These are phyloP conservation scores for Theretra japonica DNA, from an alignment of 2,888 invertebrate genomes.

Conservation along the genomic window DNA sequence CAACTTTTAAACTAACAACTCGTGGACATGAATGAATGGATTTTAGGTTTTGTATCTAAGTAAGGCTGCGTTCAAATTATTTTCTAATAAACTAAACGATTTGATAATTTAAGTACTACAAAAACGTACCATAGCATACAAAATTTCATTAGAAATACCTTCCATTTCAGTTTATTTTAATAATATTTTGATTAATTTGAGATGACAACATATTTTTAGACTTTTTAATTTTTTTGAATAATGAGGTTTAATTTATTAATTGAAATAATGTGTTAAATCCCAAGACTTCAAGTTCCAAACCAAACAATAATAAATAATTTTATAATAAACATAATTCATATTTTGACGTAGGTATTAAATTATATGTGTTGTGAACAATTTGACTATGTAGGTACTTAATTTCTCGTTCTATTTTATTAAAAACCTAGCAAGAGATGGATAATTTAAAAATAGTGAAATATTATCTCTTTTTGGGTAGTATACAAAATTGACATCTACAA, in stretches of 20 bases:
- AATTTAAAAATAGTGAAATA: too few species aligned
- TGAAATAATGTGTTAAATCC: neutral
- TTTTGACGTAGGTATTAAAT: too few species aligned
- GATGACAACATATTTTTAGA: constrained; percentile 24
- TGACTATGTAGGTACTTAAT: too few species aligned
- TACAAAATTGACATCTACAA: too few species aligned
- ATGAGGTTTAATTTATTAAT: neutral
- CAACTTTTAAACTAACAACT: constrained; percentile 54
- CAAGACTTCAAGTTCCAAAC: neutral
- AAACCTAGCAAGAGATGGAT: too few species aligned
- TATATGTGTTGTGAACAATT: too few species aligned
- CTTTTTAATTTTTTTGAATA: constrained; percentile 38
- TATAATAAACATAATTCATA: too few species aligned
- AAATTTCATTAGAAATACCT: constrained; percentile 39
- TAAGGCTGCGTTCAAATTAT: constrained; percentile 48
- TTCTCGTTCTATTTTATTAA: too few species aligned
- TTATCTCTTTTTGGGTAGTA: too few species aligned
- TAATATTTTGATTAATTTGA: constrained; percentile 33
- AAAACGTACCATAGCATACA: constrained; percentile 15
- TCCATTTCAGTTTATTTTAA: constrained; percentile 45
- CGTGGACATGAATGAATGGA: constrained; percentile 60
- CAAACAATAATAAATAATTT: too few species aligned
- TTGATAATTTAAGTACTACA: neutral
- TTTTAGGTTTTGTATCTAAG: constrained; percentile 39
- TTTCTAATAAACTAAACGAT: neutral